Conservation (phyloP, 2,888 invertebrate species). For the Gastrophysa polygoni region DNA sequence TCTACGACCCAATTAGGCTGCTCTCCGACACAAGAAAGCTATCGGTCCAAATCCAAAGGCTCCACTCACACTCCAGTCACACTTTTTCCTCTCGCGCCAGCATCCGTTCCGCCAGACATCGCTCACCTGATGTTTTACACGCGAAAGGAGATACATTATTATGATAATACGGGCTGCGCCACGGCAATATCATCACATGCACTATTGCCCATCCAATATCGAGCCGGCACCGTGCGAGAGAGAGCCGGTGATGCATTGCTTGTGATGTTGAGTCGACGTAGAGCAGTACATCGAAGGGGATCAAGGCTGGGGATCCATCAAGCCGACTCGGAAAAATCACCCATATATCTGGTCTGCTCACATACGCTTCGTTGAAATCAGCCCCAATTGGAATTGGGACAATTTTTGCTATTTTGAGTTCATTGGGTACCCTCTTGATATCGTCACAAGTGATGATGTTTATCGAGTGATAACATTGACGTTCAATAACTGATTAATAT, state of each 20-base stretch:
- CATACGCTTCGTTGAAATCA: too few relatives aligned
- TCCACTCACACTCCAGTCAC: too few relatives aligned
- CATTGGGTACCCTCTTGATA: too few relatives aligned
- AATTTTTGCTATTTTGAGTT: too few relatives aligned
- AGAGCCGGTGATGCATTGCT: slow-evolving; percentile 51
- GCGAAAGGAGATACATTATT: slow-evolving; percentile 31
- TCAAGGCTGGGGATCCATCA: neutral
- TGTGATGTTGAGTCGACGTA: slow-evolving; percentile 49
- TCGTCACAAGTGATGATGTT: too few relatives aligned
- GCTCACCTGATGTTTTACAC: slow-evolving; percentile 20
- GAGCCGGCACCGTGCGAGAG: slow-evolving; percentile 35
- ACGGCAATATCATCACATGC: slow-evolving; percentile 42
- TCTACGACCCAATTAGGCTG: too few relatives aligned
- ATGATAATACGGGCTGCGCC: slow-evolving; percentile 32
- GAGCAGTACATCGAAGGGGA: neutral
- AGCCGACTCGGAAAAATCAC: neutral
- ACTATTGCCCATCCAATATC: slow-evolving; percentile 46
- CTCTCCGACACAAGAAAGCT: too few relatives aligned
- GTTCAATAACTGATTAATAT: too few relatives aligned
- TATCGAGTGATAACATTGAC: too few relatives aligned
- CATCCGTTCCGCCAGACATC: neutral
- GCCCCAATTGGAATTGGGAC: too few relatives aligned
- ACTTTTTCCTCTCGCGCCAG: neutral
- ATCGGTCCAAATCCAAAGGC: too few relatives aligned
- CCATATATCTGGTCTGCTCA: too few relatives aligned